These are phyloP conservation scores for Characodon lateralis DNA, from an alignment of 2,797 vertebrate species.

Conservation along the genomic window DNA sequence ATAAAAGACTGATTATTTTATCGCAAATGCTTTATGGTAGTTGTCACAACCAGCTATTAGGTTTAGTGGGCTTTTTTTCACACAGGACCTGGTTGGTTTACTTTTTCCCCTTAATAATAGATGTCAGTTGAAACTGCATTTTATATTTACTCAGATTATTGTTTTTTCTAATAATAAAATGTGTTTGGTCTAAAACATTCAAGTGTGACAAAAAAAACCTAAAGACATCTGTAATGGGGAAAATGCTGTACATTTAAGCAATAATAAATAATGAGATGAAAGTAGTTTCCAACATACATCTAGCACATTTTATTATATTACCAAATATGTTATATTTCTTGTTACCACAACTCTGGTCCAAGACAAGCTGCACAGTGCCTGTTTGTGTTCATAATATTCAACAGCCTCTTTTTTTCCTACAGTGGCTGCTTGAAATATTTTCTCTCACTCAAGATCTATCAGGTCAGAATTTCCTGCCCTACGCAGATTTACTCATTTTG, in stretches of 20 bases:
- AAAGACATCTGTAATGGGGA: neutral
- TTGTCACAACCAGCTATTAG: too few relatives aligned
- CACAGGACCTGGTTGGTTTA: neutral
- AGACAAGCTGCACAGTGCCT: neutral
- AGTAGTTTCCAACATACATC: neutral
- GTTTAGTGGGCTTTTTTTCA: neutral
- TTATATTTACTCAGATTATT: neutral
- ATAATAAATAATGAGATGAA: neutral
- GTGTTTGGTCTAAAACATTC: neutral
- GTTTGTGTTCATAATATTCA: conserved; percentile 8
- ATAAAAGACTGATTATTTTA: too few relatives aligned
- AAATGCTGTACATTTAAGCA: neutral
- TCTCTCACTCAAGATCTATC: conserved; percentile 34
- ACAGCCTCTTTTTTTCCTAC: conserved; percentile 6
- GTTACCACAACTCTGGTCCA: neutral
- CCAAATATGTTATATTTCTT: neutral
- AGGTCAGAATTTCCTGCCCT: conserved; percentile 32
- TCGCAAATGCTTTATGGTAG: too few relatives aligned
- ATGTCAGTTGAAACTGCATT: neutral
- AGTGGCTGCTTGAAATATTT: conserved; percentile 24
- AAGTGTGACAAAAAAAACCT: neutral
- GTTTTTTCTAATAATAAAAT: neutral
- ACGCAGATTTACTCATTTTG: conserved; percentile 55
- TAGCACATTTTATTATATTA: neutral
- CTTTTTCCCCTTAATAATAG: neutral